Evolutionary conservation across 2,113 vertebrate species (phyloP).

Genomic region (Fukomys damarensis): DNA sequence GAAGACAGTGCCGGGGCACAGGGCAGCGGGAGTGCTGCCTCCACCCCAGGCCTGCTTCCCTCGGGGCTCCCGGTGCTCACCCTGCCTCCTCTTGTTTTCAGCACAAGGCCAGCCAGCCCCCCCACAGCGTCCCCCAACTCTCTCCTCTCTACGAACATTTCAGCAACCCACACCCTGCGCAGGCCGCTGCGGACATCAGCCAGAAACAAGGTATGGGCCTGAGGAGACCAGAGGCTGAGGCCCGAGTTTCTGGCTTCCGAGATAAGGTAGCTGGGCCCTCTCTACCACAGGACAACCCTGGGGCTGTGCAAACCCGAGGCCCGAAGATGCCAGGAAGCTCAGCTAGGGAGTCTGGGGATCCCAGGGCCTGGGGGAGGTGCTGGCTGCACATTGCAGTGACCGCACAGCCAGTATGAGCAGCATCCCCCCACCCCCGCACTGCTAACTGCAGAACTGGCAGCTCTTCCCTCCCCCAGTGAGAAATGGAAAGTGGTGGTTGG

Average conservation of each 20-base stretch:
- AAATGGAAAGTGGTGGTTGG: constrained; percentile 83
- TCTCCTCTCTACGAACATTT: constrained; percentile 98
- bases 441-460: neutral
- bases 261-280: neutral
- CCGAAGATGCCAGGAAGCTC: neutral
- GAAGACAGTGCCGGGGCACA: neutral
- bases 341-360: neutral
- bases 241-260: neutral
- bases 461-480: constrained; percentile 32
- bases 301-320: neutral
- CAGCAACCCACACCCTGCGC: constrained; percentile 92
- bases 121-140: constrained; percentile 95
- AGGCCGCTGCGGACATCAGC: constrained; percentile 95
- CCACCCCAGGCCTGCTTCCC: neutral
- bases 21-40: neutral
- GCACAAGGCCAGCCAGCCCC: constrained; percentile 97
- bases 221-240: neutral
- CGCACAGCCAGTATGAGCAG: neutral
- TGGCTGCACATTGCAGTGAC: neutral
- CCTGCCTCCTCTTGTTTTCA: constrained; percentile 82
- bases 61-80: neutral
- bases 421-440: neutral
- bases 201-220: constrained; percentile 95
- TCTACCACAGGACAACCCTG: neutral
- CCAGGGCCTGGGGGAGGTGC: neutral